A percentile compares a stretch with the other conserved stretches of the same genome.
These are phyloP conservation scores for Babyrousa celebensis DNA, from an alignment of 2,797 vertebrate genomes.

Conservation along the genomic window DNA sequence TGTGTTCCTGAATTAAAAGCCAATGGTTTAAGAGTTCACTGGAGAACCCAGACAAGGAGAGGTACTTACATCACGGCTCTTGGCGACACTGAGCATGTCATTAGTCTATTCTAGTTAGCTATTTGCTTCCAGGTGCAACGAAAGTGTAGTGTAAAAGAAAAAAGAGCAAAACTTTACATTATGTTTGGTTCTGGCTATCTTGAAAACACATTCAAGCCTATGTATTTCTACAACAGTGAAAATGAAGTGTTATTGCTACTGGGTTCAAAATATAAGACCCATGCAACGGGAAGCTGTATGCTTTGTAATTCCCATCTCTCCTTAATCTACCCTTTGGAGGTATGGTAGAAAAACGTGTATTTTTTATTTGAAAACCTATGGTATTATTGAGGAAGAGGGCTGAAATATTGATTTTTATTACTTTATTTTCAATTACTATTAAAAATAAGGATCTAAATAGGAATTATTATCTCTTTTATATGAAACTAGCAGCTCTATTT, in stretches of 20 bases:
- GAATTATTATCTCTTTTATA: slow-evolving; percentile 17
- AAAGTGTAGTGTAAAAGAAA: not conserved
- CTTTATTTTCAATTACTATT: slow-evolving; percentile 36
- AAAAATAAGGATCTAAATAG: slow-evolving; percentile 20
- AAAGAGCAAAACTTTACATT: slow-evolving; percentile 23
- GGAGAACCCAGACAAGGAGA: slow-evolving; percentile 78
- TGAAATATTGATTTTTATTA: slow-evolving; percentile 55
- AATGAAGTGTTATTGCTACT: slow-evolving; percentile 10
- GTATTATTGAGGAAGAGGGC: not conserved
- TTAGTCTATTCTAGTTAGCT: slow-evolving; percentile 61
- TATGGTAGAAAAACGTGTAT: not conserved
- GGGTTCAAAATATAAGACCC: slow-evolving; percentile 33
- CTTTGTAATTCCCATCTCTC: not conserved
- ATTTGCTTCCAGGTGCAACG: slow-evolving; percentile 76
- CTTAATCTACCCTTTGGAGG: not conserved
- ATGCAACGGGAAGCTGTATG: not conserved
- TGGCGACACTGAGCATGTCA: not conserved
- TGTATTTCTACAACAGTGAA: not conserved
- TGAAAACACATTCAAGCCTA: slow-evolving; percentile 17
- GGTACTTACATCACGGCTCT: not conserved
- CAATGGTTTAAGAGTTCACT: slow-evolving; percentile 81
- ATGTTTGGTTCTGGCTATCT: slow-evolving; percentile 38
- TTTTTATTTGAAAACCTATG: slow-evolving; percentile 16
- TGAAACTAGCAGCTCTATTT: not conserved
- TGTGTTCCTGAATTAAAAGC: slow-evolving; percentile 80